These are phyloP conservation scores for Dicrurus megarhynchus DNA, from an alignment of 2,113 vertebrate species.

Conservation along the genomic window DNA sequence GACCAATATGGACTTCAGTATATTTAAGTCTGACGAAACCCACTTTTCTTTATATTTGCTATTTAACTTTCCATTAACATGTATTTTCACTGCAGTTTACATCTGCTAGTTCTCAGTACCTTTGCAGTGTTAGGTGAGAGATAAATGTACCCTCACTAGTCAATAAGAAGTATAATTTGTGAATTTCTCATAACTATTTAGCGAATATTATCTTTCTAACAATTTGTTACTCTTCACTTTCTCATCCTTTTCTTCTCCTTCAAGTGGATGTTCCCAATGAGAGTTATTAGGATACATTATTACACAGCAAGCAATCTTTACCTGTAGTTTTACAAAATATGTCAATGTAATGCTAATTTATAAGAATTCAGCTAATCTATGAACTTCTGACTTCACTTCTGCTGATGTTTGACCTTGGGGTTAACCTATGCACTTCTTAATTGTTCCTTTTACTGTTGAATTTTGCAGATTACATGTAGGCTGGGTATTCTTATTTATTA, in stretches of 20 bases:
- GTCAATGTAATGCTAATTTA: constrained; percentile 2
- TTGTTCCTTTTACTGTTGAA: not conserved
- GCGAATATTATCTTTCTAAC: not conserved
- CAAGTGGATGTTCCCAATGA: not conserved
- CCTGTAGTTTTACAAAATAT: not conserved
- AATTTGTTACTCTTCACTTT: not conserved
- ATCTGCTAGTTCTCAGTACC: not conserved
- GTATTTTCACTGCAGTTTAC: not conserved
- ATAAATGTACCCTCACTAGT: not conserved
- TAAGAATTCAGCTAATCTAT: not conserved
- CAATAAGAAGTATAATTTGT: not conserved
- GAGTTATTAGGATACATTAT: constrained; percentile 5
- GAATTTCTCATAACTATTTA: not conserved
- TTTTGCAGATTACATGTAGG: not conserved
- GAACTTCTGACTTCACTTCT: not conserved
- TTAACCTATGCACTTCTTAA: not conserved
- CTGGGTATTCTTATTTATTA: not conserved
- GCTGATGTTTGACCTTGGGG: not conserved
- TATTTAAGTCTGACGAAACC: not conserved
- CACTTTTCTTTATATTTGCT: not conserved
- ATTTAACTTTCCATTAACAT: not conserved
- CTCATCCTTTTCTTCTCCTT: not conserved
- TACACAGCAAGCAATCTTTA: not conserved
- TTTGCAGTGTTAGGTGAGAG: not conserved
- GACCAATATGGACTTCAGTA: not conserved